These are phyloP conservation scores for Macroramphosus scolopax DNA, from an alignment of 2,797 vertebrate species.

Conservation along the genomic window DNA sequence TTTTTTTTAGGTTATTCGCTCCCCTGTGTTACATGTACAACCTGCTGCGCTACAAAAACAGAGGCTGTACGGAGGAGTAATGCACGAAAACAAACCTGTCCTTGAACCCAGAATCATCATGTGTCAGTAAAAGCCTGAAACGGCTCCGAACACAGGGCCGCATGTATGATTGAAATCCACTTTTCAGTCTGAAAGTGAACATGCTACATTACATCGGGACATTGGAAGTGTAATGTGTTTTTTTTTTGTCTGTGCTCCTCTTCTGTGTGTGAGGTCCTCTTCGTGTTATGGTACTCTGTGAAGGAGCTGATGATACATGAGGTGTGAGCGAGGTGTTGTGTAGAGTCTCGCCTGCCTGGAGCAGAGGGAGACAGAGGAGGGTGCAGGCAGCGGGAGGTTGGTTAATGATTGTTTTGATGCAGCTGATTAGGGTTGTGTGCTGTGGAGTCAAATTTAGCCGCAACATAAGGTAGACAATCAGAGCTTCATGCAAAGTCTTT, in stretches of 20 bases:
- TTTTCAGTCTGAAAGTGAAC: constrained; percentile 10
- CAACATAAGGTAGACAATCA: constrained; percentile 52
- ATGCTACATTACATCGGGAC: not conserved
- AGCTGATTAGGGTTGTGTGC: constrained; percentile 70
- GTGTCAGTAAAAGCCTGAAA: constrained; percentile 18
- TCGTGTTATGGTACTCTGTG: constrained; percentile 33
- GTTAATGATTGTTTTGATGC: constrained; percentile 80
- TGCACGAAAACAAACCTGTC: constrained; percentile 24
- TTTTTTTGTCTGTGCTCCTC: constrained; percentile 16
- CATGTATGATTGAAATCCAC: constrained; percentile 1
- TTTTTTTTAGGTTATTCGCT: not conserved
- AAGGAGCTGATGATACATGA: constrained; percentile 20
- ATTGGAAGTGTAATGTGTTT: constrained; percentile 11
- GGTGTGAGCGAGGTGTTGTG: constrained; percentile 26
- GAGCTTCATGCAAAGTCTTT: constrained; percentile 42
- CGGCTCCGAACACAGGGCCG: not conserved
- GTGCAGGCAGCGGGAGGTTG: constrained; percentile 45
- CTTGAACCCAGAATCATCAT: constrained; percentile 11
- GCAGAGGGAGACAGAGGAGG: constrained; percentile 23
- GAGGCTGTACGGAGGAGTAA: constrained; percentile 5
- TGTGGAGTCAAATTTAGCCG: constrained; percentile 60
- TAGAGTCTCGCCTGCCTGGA: constrained; percentile 24
- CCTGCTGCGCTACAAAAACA: constrained; percentile 11
- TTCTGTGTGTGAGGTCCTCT: constrained; percentile 33
- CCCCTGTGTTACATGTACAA: not conserved